Percentiles rank a stretch among this genome's conserved stretches.
These are phyloP conservation scores for Passer montanus DNA, from an alignment of 2,113 vertebrate species.

Conservation along the genomic window DNA sequence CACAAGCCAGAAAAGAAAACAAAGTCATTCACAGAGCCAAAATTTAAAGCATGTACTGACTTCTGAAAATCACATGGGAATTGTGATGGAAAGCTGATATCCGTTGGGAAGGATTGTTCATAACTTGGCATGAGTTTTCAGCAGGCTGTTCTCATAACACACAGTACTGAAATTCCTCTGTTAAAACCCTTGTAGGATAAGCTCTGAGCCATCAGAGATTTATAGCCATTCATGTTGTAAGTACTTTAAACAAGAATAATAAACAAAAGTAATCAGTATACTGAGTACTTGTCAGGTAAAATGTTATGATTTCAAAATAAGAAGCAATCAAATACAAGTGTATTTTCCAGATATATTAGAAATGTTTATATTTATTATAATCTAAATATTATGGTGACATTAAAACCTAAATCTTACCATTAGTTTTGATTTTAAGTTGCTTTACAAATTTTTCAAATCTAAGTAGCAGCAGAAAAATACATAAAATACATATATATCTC, in stretches of 20 bases:
- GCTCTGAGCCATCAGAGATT: not conserved
- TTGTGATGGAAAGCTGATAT: not conserved
- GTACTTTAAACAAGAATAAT: not conserved
- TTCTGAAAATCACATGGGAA: slow-evolving; percentile 15
- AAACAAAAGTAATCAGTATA: not conserved
- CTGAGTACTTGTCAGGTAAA: not conserved
- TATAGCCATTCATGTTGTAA: not conserved
- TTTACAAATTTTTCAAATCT: not conserved
- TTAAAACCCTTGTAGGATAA: not conserved
- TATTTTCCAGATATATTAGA: not conserved
- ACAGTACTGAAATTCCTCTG: not conserved
- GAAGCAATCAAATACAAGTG: not conserved
- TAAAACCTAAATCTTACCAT: not conserved
- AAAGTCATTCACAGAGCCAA: not conserved
- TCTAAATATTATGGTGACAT: not conserved
- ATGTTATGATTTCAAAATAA: not conserved
- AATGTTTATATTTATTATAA: not conserved
- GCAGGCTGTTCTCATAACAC: not conserved
- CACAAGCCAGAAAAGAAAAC: not conserved
- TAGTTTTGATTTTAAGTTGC: not conserved
- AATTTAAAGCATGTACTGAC: not conserved
- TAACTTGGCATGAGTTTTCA: slow-evolving; percentile 8
- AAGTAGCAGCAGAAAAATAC: not conserved
- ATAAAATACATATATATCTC: not conserved
- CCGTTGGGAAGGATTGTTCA: slow-evolving; percentile 5